A percentile compares a stretch with the other conserved stretches of the same genome.
These are phyloP conservation scores for Meriones psammophilus DNA, from an alignment of 2,797 vertebrate genomes.

Conservation along the genomic window DNA sequence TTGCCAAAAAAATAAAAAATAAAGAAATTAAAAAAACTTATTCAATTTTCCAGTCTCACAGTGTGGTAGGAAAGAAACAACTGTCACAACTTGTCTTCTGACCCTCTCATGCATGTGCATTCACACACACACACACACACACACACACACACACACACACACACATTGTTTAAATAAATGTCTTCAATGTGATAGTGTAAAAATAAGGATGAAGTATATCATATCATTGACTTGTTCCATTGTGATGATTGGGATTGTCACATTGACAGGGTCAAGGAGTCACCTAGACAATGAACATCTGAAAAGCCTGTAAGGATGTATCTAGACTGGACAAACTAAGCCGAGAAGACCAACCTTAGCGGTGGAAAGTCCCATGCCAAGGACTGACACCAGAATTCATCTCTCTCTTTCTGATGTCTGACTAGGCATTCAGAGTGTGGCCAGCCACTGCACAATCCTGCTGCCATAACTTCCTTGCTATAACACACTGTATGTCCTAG, in stretches of 20 bases:
- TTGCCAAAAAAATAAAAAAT: not conserved
- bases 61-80: not conserved
- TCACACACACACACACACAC: not conserved
- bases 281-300: not conserved
- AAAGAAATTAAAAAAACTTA: too few relatives aligned
- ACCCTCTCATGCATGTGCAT: not conserved
- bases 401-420: not conserved
- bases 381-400: not conserved
- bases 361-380: not conserved
- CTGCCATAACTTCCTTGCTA: too few relatives aligned
- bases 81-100: not conserved
- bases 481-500: not conserved
- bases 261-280: not conserved
- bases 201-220: not conserved
- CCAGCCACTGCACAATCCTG: not conserved
- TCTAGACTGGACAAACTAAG: not conserved
- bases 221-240: not conserved
- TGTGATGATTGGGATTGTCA: not conserved
- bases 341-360: not conserved
- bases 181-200: not conserved
- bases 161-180: not conserved
- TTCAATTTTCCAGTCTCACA: not conserved
- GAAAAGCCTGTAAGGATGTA: too few relatives aligned
- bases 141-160: not conserved
- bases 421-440: not conserved